Base-by-base conservation (phyloP, 2,888 invertebrate species). In the Dilophus febrilis region DNA sequence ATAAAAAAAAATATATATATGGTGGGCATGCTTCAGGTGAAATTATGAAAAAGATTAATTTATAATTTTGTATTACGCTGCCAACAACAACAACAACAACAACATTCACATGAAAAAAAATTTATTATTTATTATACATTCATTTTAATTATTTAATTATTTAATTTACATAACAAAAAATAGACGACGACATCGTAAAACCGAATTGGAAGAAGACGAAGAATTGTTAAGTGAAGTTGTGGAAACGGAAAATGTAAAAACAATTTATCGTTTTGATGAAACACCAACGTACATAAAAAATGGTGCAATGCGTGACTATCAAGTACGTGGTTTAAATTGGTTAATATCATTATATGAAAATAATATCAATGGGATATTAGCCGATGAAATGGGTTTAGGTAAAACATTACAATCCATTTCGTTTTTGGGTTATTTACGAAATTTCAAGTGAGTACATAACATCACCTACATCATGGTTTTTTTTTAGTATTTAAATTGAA, bases 321-420 rank as follows among this genome's bases (percentile, higher is more conserved):
- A 94, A 66, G 74, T 94, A 16, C 70, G 92, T 41, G 94, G 94
- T 42, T 69, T 94, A 4, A 94, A 94, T 60, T 94, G 94, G 94
- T 90, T 94, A 86, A 88, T 92, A 48, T 88, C 88, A 1, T 66
- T 94, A 1, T 90, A 88, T 62, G 90, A 92, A 60, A 87, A 92
- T 67, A 88, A 90, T 29, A 92, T 94, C 47, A 94, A 92, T 61
- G 94, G 92, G 44, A 94, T 94, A 48, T 64, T 94, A 44, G 94
- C 94, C 35, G 94, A 94, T 66, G 92, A 95, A 64, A 94, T 95
- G 94, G 92, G 94, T 66, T 68, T 94, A 3, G 94, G 94, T 44
- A 94, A 94, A 69, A 95, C 94, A 0, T 65, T 95, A 29, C 94
- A 95, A 60, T 92, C 94, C 0, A 94, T 94, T 46, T 88, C 92